Evolutionary conservation across 2,888 invertebrate species (phyloP), one percentile per base, ranked within the genome.

Genomic region (Branchipolynoe longqiensis): DNA sequence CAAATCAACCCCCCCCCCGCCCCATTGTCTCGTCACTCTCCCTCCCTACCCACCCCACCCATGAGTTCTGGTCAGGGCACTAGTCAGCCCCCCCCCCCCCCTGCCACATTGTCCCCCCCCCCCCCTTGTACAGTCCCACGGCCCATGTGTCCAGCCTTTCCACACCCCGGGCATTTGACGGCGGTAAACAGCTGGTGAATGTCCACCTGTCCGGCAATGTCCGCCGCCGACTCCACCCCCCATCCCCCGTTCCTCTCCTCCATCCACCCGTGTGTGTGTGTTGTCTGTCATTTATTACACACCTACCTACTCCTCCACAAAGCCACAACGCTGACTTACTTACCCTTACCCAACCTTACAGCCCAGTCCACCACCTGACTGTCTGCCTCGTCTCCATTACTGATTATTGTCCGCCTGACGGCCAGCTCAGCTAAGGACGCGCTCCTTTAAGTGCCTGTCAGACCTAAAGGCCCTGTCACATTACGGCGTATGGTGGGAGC

Each of bases 151-250:
- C 54, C 54, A 54, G 54, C 22, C 54, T 54, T 14, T 54, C 12
- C 41, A 38, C 38, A 73, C 38, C 40, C 31, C 18, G 78, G 78
- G 28, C 78, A 78, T 78, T 78, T 41, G 48, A 48, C 22, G 78
- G 48, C 48, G 48, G 54, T 22, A 41, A 78, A 78, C 78, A 78
- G 48, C 78, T 78, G 78, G 25, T 78, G 48, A 1, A 0, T 48
- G 78, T 54, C 78, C 78, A 78, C 78, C 78, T 78, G 78, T 78
- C 78, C 69, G 38, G 38, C 25, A n/a, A 38, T 69, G 69, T 69
- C 69, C 33, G 38, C 14, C 38, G 69, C 33, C 69, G 69, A 33
- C 48, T n/a, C n/a, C n/a, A n/a, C n/a, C 31, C 22, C 18, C 69
- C 33, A 1, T 69, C 36, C 69, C 69, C 69, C 18, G n/a, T n/a